phyloP scores from a whole-genome alignment of 2,797 vertebrate species.

The Taeniopygia guttata region DNA sequence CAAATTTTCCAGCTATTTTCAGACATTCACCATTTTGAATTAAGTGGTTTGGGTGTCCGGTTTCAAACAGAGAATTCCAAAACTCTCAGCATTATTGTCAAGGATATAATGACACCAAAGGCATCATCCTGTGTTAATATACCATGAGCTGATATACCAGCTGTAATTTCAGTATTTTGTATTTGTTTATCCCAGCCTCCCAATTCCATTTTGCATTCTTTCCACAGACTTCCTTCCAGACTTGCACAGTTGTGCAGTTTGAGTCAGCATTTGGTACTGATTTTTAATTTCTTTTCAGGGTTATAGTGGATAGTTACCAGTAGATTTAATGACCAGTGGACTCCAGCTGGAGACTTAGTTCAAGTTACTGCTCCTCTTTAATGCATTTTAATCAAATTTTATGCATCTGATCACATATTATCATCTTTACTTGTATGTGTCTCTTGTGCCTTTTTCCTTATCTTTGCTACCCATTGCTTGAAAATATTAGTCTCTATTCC shows the following conservation, averaged over 20 bases:
- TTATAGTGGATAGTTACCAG: neutral
- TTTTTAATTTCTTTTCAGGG: neutral
- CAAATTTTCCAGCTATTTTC: neutral
- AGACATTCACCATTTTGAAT: neutral
- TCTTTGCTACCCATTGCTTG: neutral
- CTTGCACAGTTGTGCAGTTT: neutral
- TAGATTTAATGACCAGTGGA: neutral
- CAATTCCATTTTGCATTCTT: neutral
- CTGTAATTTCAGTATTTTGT: neutral
- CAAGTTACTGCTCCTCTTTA: neutral
- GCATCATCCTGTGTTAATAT: neutral
- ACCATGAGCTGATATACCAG: neutral
- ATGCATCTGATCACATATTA: neutral
- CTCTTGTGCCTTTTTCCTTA: neutral
- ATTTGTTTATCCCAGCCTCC: neutral
- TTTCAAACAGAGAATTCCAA: neutral
- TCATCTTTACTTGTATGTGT: neutral
- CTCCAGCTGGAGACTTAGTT: neutral
- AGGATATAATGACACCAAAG: neutral
- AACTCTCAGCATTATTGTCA: neutral
- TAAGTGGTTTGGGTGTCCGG: neutral
- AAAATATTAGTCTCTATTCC: neutral
- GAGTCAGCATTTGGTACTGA: neutral
- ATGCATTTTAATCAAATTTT: neutral
- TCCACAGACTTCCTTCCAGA: neutral